Base-by-base conservation (phyloP, 2,888 invertebrate species). In the Pseudoips prasinana region DNA sequence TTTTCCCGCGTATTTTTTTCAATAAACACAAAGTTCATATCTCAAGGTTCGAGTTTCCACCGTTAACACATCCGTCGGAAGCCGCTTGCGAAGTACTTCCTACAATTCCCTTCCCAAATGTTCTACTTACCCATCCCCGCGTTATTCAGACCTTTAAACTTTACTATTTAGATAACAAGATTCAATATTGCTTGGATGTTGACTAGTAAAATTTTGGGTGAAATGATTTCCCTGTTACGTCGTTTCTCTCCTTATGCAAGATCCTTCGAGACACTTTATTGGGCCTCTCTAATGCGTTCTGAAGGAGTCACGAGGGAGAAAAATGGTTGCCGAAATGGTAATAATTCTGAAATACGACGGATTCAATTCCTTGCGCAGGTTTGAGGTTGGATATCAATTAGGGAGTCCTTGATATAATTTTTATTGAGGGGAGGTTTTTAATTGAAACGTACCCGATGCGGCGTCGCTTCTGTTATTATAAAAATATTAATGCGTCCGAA, bases 61-160 rank as follows among this genome's bases (percentile, higher is more conserved):
- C 59, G 60, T 66, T 67, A 70, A 65, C 68, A 64, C 66, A 63
- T 69, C 69, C 69, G 58, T 52, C 58, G 69, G 58, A 69, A 58
- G 51, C 56, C 48, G 56, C 40, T 48, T 39, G 43, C 45, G 29
- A 51, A 62, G 58, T 61, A 59, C 58, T 64, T 65, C 67, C 64
- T 52, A 48, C 63, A 50, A 65, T 59, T 60, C 59, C 58, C 57
- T 54, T 48, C 59, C 64, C 65, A 58, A 65, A 67, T 61, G 60
- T 64, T 57, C 50, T 53, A 56, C 50, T 36, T 43, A 36, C 38
- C 39, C 35, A 11, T 17, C 34, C 24, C 14, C 20, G 26, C 10
- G 38, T 19, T 38, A 4, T 0, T 7, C 3, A 23, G 0, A n/a
- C 14, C 8, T 8, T n/a, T 28, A 18, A 1, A 9, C 18, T 14